A percentile compares a stretch with the other conserved stretches of the same genome.
Evolutionary conservation across 2,797 vertebrate species (phyloP).

Genomic region (Sternotherus odoratus): DNA sequence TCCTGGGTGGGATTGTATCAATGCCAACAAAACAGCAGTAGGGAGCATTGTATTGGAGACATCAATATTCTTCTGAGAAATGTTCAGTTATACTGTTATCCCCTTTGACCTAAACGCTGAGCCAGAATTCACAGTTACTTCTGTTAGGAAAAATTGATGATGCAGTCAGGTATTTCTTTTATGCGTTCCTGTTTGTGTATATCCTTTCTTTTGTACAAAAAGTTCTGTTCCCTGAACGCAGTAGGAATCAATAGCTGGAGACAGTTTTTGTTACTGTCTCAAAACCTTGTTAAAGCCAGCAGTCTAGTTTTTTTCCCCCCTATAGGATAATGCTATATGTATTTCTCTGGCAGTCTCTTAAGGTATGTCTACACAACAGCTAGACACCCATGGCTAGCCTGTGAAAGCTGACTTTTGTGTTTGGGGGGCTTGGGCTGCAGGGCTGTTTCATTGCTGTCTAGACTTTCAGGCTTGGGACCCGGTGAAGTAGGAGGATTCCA

Average conservation of each 20-base stretch:
- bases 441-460: not conserved
- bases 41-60: not conserved
- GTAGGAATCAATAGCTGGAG: not conserved
- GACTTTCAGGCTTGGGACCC: not conserved
- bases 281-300: not conserved
- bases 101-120: not conserved
- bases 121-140: not conserved
- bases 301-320: not conserved
- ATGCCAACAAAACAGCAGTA: conserved; percentile 1
- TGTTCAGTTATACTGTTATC: fast-evolving
- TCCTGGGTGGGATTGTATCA: conserved; percentile 19
- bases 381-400: not conserved
- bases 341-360: not conserved
- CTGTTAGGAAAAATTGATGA: not conserved
- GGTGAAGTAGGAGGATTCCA: not conserved
- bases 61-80: not conserved
- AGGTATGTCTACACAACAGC: not conserved
- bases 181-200: not conserved
- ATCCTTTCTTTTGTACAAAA: not conserved
- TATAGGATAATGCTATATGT: not conserved
- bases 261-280: conserved; percentile 3
- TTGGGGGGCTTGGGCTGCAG: not conserved
- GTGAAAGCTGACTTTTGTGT: not conserved
- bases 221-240: not conserved
- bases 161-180: not conserved